Evolutionary conservation across 2,888 invertebrate genomes (phyloP).

Genomic region (Caenorhabditis uteleia): DNA sequence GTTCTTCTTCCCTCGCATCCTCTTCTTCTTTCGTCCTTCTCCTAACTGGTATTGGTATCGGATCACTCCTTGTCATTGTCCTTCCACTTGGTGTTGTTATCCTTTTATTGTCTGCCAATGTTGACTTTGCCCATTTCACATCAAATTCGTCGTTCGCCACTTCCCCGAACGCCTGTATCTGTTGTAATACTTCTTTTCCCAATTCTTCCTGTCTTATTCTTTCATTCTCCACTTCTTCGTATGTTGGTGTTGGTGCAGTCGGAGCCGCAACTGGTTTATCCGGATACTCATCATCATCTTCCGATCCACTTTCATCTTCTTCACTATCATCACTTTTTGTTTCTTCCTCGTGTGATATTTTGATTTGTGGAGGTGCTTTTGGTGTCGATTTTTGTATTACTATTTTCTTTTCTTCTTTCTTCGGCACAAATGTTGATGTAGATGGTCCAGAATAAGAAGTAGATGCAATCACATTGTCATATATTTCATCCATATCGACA

Average conservation of each 20-base stretch:
- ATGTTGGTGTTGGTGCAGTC: slow-evolving; percentile 56
- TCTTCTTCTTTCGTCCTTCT: slow-evolving; percentile 34
- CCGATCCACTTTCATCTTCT: slow-evolving; percentile 51
- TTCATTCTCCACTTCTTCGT: slow-evolving; percentile 61
- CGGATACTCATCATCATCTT: slow-evolving; percentile 68
- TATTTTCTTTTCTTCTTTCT: neutral
- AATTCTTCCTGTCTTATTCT: slow-evolving; percentile 54
- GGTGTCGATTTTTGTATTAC: slow-evolving; percentile 6
- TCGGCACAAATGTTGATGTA: neutral
- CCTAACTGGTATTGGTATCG: slow-evolving; percentile 26
- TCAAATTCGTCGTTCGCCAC: slow-evolving; percentile 69
- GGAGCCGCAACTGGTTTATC: slow-evolving; percentile 67
- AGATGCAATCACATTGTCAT: slow-evolving; percentile 30
- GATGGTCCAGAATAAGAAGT: neutral
- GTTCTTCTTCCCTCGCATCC: slow-evolving; percentile 17
- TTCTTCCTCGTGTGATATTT: slow-evolving; percentile 33
- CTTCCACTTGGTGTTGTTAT: slow-evolving; percentile 1
- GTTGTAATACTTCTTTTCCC: slow-evolving; percentile 57
- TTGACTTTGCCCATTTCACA: slow-evolving; percentile 63
- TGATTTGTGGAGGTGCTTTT: slow-evolving; percentile 42
- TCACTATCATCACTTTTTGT: slow-evolving; percentile 49
- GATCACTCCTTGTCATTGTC: slow-evolving; percentile 17
- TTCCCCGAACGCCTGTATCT: slow-evolving; percentile 68
- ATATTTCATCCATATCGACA: slow-evolving; percentile 54
- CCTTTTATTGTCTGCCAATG: neutral